phyloP scores from a whole-genome alignment of 2,797 vertebrate genomes.

The Cygnus olor region DNA sequence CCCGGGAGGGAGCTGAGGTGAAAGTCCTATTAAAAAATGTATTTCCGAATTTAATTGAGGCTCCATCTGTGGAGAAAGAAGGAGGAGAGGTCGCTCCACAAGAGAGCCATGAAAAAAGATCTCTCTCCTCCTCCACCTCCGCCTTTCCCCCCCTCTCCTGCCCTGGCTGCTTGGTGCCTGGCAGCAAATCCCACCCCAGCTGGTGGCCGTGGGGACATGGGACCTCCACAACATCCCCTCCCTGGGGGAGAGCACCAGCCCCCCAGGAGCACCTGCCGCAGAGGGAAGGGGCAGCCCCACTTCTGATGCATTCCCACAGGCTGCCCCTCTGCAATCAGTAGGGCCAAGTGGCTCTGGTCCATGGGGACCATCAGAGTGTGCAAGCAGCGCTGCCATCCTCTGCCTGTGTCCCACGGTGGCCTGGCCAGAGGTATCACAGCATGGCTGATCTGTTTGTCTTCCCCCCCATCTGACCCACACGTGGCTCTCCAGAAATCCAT shows the following conservation, averaged over 20 bases:
- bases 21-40: slow-evolving; percentile 78
- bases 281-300: fast-evolving
- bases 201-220: fast-evolving
- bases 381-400: fast-evolving
- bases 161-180: neutral
- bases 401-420: fast-evolving
- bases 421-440: neutral
- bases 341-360: neutral
- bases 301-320: neutral
- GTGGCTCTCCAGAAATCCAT: neutral
- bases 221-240: neutral
- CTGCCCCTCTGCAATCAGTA: fast-evolving
- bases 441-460: fast-evolving
- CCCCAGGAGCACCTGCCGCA: too few relatives aligned
- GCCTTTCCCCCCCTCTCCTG: neutral
- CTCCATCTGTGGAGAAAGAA: slow-evolving; percentile 64
- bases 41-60: slow-evolving; percentile 79
- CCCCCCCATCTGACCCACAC: fast-evolving
- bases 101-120: slow-evolving; percentile 16
- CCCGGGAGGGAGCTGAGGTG: slow-evolving; percentile 75
- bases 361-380: fast-evolving
- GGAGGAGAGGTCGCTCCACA: slow-evolving; percentile 59
- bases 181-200: neutral
- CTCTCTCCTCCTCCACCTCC: neutral
- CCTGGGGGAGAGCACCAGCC: neutral